A percentile compares a stretch with the other conserved stretches of the same genome.
Evolutionary conservation across 1,140 invertebrate genomes (phyloP).

Genomic region (Heliconius nattereri): DNA sequence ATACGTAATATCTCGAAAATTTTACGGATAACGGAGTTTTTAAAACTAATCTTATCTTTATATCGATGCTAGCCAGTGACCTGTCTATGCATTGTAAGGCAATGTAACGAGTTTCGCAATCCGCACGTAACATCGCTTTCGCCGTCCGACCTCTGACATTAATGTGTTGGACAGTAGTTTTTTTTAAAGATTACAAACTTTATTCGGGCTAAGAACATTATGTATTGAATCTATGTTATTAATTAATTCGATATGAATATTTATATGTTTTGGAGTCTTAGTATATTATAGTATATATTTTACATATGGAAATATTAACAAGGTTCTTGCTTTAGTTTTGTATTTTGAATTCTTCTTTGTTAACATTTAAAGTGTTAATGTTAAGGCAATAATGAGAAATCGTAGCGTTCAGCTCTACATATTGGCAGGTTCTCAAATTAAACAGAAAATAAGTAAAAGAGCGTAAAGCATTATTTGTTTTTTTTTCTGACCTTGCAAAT

Average conservation of each 20-base stretch:
- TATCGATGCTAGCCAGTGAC: slow-evolving; percentile 49
- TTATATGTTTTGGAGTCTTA: slow-evolving; percentile 7
- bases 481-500: too few species aligned
- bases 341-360: too few species aligned
- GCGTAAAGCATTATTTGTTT: too few species aligned
- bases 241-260: slow-evolving; percentile 28
- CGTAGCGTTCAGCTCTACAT: too few species aligned
- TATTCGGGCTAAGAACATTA: slow-evolving; percentile 20
- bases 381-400: too few species aligned
- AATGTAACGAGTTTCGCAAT: slow-evolving; percentile 55
- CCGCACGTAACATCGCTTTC: slow-evolving; percentile 62
- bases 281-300: neutral
- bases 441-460: too few species aligned
- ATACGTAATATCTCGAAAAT: too few species aligned
- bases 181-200: slow-evolving; percentile 19
- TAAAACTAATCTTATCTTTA: neutral
- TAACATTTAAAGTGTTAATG: too few species aligned
- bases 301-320: too few species aligned
- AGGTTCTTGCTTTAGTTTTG: neutral
- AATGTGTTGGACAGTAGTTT: slow-evolving; percentile 36
- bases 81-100: slow-evolving; percentile 50
- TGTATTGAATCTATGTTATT: slow-evolving; percentile 12
- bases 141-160: slow-evolving; percentile 66
- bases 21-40: too few species aligned
- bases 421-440: too few species aligned